These are phyloP conservation scores for Phyllotreta striolata DNA, from an alignment of 2,888 invertebrate species.

Conservation along the genomic window DNA sequence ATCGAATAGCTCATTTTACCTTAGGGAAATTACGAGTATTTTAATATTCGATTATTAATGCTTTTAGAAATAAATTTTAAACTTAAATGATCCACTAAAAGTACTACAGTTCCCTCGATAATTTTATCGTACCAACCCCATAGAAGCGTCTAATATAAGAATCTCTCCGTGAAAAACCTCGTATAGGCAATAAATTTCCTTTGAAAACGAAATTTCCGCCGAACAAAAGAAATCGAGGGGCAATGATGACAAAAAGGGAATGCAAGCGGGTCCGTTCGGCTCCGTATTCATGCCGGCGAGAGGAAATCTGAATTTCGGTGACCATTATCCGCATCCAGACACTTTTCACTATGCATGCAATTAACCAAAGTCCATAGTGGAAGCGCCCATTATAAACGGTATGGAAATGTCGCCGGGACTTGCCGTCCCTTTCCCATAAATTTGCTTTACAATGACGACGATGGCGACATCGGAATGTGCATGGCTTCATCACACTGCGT, in stretches of 20 bases:
- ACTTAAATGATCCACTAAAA: too few species aligned
- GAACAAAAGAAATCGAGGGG: conserved; percentile 11
- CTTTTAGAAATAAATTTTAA: too few species aligned
- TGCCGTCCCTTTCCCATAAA: conserved; percentile 52
- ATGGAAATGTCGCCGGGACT: conserved; percentile 32
- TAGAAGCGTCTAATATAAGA: too few species aligned
- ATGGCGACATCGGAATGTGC: conserved; percentile 55
- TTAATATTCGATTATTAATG: too few species aligned
- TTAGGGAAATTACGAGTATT: too few species aligned
- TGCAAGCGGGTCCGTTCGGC: not conserved
- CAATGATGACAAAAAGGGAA: conserved; percentile 13
- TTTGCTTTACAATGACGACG: conserved; percentile 58
- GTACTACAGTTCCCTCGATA: too few species aligned
- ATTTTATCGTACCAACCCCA: too few species aligned
- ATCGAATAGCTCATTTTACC: too few species aligned
- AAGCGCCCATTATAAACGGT: conserved; percentile 36
- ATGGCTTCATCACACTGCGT: conserved; percentile 47
- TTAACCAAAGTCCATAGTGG: conserved; percentile 33
- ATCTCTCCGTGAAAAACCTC: too few species aligned
- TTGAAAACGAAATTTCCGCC: not conserved
- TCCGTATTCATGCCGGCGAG: conserved; percentile 5
- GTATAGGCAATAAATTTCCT: too few species aligned
- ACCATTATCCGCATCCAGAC: conserved; percentile 17
- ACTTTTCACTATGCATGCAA: conserved; percentile 32
- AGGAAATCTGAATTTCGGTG: conserved; percentile 28